Evolutionary conservation across 2,113 vertebrate species (phyloP).

Genomic region (Reinhardtius hippoglossoides): DNA sequence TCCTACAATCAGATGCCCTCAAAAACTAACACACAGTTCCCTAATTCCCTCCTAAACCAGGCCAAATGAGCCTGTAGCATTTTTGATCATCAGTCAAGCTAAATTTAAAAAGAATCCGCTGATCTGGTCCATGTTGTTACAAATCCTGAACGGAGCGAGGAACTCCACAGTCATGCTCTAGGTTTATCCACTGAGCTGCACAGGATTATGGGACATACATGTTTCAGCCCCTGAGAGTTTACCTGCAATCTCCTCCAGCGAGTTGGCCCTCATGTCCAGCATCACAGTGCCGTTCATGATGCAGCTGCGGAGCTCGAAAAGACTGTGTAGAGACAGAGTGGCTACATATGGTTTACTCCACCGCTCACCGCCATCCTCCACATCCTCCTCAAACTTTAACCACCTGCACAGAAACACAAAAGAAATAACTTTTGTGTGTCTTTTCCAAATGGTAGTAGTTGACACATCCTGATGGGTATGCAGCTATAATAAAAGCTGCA

Average conservation of each 20-base stretch:
- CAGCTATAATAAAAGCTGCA: not conserved
- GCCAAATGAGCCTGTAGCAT: not conserved
- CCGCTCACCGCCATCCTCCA: constrained; percentile 97
- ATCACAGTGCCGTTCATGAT: constrained; percentile 97
- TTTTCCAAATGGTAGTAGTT: no score
- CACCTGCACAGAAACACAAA: constrained; percentile 82
- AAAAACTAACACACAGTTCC: constrained; percentile 29
- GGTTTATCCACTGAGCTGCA: not conserved
- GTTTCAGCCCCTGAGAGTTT: not conserved
- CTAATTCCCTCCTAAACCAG: not conserved
- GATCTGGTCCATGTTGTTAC: no score
- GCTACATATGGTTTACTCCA: constrained; percentile 99
- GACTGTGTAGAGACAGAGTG: constrained; percentile 94
- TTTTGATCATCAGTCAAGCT: not conserved
- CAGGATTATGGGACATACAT: not conserved
- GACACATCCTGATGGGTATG: no score
- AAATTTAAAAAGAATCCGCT: not conserved
- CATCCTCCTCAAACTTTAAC: constrained; percentile 99
- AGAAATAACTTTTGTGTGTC: not conserved
- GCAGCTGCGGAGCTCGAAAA: constrained; percentile 97
- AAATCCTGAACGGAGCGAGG: no score
- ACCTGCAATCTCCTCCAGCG: constrained; percentile 98
- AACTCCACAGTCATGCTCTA: no score
- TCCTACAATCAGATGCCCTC: not conserved
- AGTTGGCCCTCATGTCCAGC: constrained; percentile 97